phyloP scores from a whole-genome alignment of 2,113 vertebrate species.

The Pyrgilauda ruficollis region DNA sequence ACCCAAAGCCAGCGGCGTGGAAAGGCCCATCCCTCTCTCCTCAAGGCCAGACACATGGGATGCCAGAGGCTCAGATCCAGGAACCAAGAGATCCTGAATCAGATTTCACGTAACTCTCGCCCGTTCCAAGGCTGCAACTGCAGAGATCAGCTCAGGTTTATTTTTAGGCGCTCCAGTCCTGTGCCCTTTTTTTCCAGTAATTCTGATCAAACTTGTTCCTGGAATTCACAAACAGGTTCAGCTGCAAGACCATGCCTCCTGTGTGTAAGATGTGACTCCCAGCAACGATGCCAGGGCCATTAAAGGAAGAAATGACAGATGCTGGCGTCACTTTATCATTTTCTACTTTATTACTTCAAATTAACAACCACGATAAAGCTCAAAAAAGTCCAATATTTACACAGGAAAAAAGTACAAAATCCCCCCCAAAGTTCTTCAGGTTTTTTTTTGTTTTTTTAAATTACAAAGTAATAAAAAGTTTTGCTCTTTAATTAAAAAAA shows the following conservation, averaged over 20 bases:
- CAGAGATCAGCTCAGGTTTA: slow-evolving; percentile 20
- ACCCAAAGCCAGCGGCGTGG: accelerated
- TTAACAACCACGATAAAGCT: slow-evolving; percentile 88
- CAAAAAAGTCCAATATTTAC: slow-evolving; percentile 88
- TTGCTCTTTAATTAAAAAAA: slow-evolving; percentile 83
- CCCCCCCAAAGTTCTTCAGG: slow-evolving; percentile 81
- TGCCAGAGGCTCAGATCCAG: not conserved
- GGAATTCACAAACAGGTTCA: slow-evolving; percentile 20
- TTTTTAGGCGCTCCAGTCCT: slow-evolving; percentile 9
- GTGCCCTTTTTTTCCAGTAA: slow-evolving; percentile 16
- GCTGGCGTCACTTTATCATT: slow-evolving; percentile 75
- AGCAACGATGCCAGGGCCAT: not conserved
- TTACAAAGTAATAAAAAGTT: slow-evolving; percentile 88
- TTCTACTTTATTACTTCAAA: slow-evolving; percentile 90
- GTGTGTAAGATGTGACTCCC: not conserved
- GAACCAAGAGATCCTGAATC: not conserved
- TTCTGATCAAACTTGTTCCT: slow-evolving; percentile 34
- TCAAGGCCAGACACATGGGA: not conserved
- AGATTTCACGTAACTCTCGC: not conserved
- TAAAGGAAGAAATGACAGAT: slow-evolving; percentile 34
- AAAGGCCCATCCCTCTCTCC: not conserved
- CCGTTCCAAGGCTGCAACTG: not conserved
- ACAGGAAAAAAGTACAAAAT: slow-evolving; percentile 89
- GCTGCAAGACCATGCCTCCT: not conserved
- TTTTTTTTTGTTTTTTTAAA: slow-evolving; percentile 81